Percentiles rank a stretch among this genome's conserved stretches.
These are phyloP conservation scores for Lytechinus variegatus DNA, from an alignment of 35 echinoderm and acorn worm species.

Conservation along the genomic window DNA sequence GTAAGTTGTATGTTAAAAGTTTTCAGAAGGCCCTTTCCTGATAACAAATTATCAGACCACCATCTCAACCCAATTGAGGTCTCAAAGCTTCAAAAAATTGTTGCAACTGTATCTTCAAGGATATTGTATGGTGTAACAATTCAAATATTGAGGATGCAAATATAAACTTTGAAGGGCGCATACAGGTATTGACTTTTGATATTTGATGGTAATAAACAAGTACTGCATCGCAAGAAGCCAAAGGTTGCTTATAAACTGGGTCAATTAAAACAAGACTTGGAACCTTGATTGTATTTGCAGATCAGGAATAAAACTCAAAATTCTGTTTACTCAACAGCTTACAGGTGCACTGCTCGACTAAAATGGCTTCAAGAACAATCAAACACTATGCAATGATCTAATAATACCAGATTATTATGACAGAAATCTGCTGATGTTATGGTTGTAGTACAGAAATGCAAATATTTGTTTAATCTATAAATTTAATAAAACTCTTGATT, in stretches of 20 bases:
- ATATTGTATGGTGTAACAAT: neutral
- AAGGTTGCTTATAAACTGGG: neutral
- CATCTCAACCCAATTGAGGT: neutral
- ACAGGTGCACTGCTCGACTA: neutral
- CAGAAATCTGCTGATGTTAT: neutral
- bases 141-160: neutral
- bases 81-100: neutral
- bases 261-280: neutral
- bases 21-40: no score
- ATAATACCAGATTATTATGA: neutral
- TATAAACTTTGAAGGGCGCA: neutral
- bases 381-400: neutral
- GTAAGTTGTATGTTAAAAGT: no score
- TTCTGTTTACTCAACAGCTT: neutral
- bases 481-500: no score
- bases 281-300: slow-evolving; percentile 1
- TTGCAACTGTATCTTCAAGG: neutral
- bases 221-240: neutral
- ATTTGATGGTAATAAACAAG: neutral
- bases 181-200: neutral
- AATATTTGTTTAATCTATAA: neutral
- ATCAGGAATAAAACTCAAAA: neutral
- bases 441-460: neutral
- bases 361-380: neutral
- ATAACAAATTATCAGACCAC: neutral